Evolutionary conservation across 2,113 vertebrate species (phyloP), one percentile per base, ranked within the genome.

Genomic region (Perca fluviatilis): DNA sequence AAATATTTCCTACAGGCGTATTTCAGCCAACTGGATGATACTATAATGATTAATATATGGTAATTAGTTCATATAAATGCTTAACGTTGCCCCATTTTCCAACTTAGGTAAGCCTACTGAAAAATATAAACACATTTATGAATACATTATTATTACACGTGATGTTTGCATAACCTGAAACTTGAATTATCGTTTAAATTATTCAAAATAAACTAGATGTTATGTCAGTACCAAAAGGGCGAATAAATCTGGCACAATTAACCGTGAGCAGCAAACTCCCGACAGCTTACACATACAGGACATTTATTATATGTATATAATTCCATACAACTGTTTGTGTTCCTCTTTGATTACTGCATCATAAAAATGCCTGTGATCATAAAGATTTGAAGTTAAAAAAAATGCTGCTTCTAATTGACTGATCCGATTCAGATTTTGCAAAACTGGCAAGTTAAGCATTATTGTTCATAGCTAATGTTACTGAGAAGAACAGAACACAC

Each of bases 261-360:
- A 79, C 33, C 47, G 47, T 7, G 49, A 69, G 30, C 71, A 54
- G 67, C 57, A 27, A 21, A 50, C 36, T 64, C 14, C 36, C 53
- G 30, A 54, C 25, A 25, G 30, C 40, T 69, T 40, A 62, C 12
- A 81, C 54, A 69, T 9, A 54, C 25, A 30, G 30, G 25, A 47
- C 68, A 78, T 84, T 73, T 82, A 30, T 30, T 30, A 30, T 30
- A 30, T 30, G 67, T 84, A 60, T 77, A 74, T 70, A 78, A 63
- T 73, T 91, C 79, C 65, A 86, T 85, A 36, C 67, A 85, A 68
- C 15, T 67, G 70, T 83, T 87, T 74, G 64, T 81, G 76, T 65
- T 83, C 51, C 63, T 65, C 60, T 67, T 66, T 77, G 67, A 89
- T 80, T 60, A 50, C 62, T 70, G 49, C 57, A 4, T 68, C 62